Evolutionary conservation across 2,888 invertebrate species (phyloP), one percentile per base, ranked within the genome.

Genomic region (Lysandra coridon): DNA sequence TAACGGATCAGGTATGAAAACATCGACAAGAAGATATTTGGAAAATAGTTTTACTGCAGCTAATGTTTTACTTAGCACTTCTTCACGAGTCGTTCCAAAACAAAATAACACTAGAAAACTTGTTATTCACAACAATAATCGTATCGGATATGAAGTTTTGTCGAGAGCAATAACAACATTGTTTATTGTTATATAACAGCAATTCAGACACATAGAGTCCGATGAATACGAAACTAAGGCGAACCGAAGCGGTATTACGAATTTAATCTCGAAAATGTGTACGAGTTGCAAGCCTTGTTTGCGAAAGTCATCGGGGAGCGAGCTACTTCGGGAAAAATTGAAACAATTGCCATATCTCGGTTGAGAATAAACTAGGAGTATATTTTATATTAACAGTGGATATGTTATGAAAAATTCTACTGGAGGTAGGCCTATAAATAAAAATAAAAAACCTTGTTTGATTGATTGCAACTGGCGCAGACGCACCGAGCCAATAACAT

Each of bases 251-350:
- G 89, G 88, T 90, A 91, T 91, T 92, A 91, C 91, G 91, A 92
- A 92, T 93, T 93, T 93, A 93, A 93, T 93, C 92, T 92, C 90
- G 90, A 91, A 92, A 92, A 92, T 92, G 93, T 91, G 90, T 92
- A 88, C 89, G 89, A 90, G 92, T 92, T 92, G 93, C 91, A 87
- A 76, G 76, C 76, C 53, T 88, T 92, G 91, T 92, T 91, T 91
- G 91, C 90, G 90, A 89, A 90, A 81, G 83, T 83, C 83, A 83
- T 83, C 82, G 81, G 77, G 78, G 79, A 79, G 78, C 81, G 80
- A 81, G 81, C 80, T 80, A 80, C 75, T 73, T 79, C 76, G 81
- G 82, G 81, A 84, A 83, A 83, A 82, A 83, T 83, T 84, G 80
- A 81, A 77, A 81, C 81, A 81, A 82, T 82, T 81, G 80, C 79